Conservation (phyloP, 1,140 invertebrate species). For the Drosophila asahinai region DNA sequence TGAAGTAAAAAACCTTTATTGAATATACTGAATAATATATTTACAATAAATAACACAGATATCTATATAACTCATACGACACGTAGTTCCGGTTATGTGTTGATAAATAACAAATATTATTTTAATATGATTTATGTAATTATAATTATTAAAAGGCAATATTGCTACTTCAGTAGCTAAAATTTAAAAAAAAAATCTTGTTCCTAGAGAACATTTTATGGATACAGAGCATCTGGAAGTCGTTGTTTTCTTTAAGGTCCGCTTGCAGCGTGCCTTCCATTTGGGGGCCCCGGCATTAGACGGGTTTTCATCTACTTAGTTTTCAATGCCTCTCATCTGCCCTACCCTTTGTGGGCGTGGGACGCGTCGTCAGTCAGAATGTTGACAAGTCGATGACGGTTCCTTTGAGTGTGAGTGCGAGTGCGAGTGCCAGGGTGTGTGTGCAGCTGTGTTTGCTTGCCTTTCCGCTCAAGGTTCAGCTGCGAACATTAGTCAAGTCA, state of each 20-base stretch:
- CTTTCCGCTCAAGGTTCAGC: conserved; percentile 42
- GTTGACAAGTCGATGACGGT: conserved; percentile 69
- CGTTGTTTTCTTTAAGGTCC: background rate
- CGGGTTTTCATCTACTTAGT: conserved; percentile 52
- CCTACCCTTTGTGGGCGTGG: background rate
- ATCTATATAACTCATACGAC: conserved; percentile 10
- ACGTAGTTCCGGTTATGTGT: conserved; percentile 4
- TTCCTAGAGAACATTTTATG: too few species aligned
- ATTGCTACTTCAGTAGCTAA: too few species aligned
- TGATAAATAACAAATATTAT: background rate
- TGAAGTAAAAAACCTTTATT: too few species aligned
- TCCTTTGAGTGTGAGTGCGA: conserved; percentile 6
- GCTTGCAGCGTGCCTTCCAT: background rate
- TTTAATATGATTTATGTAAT: background rate
- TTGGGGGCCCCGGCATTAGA: conserved; percentile 28
- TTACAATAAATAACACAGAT: too few species aligned
- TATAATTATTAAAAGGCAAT: too few species aligned
- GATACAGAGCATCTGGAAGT: background rate
- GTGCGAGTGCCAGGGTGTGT: conserved; percentile 11
- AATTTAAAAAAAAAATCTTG: too few species aligned
- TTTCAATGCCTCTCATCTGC: conserved; percentile 37
- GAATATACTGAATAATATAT: too few species aligned
- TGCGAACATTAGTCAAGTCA: conserved; percentile 74
- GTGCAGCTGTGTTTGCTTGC: conserved; percentile 31
- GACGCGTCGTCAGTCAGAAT: conserved; percentile 12